Conservation (phyloP, 2,113 vertebrate genomes). For the Accipiter cooperii region DNA sequence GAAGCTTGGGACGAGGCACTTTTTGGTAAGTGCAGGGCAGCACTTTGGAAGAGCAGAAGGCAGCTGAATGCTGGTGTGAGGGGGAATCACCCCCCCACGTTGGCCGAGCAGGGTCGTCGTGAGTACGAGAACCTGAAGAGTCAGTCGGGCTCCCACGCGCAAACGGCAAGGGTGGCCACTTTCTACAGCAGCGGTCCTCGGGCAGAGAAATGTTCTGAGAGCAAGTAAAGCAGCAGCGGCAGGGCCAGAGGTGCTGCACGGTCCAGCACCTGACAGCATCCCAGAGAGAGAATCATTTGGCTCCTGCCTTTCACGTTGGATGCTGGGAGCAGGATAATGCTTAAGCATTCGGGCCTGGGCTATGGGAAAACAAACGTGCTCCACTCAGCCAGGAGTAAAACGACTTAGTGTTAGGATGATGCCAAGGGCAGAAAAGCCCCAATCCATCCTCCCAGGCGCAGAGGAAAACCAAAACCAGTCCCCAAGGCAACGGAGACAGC, state of each 20-base stretch:
- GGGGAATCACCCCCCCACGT: not conserved
- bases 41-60: not conserved
- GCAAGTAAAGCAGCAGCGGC: not conserved
- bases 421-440: not conserved
- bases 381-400: not conserved
- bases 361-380: not conserved
- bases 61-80: accelerated
- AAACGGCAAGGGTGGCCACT: not conserved
- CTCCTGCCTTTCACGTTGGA: not conserved
- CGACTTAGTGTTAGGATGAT: not conserved
- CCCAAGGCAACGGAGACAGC: not conserved
- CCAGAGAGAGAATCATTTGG: not conserved
- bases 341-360: not conserved
- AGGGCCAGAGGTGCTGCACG: not conserved
- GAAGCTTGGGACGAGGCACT: not conserved
- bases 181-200: not conserved
- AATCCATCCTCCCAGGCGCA: not conserved
- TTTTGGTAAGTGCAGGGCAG: not conserved
- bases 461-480: not conserved
- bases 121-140: not conserved
- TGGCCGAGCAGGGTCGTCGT: accelerated
- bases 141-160: not conserved
- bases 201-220: not conserved
- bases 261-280: not conserved
- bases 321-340: not conserved